Evolutionary conservation across 2,797 vertebrate species (phyloP).

Genomic region (Amphiprion clarkii): DNA sequence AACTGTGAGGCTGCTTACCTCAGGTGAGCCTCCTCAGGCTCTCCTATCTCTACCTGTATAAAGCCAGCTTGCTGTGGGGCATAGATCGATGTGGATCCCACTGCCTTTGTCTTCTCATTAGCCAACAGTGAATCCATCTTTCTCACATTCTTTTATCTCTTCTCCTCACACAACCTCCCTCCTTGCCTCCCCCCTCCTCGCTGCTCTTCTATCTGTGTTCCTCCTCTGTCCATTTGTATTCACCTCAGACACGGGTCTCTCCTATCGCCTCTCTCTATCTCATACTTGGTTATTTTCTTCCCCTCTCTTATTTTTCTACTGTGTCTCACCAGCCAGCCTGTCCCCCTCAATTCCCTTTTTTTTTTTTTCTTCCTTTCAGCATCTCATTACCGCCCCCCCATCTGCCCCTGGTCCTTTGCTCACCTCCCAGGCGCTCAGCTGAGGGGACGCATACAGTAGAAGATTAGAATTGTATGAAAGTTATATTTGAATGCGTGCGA

Average conservation of each 20-base stretch:
- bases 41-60: constrained; percentile 57
- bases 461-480: constrained; percentile 59
- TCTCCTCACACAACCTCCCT: constrained; percentile 66
- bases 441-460: constrained; percentile 49
- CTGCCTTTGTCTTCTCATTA: constrained; percentile 83
- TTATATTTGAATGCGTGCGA: constrained; percentile 43
- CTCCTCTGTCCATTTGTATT: constrained; percentile 83
- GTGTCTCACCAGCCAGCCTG: constrained; percentile 69
- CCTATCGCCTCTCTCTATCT: constrained; percentile 77
- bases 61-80: constrained; percentile 70
- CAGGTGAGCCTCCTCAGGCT: constrained; percentile 66
- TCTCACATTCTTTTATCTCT: constrained; percentile 80
- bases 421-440: constrained; percentile 57
- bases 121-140: constrained; percentile 80
- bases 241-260: constrained; percentile 77
- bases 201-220: constrained; percentile 54
- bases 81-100: constrained; percentile 79
- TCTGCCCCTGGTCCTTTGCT: constrained; percentile 72
- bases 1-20: constrained; percentile 57
- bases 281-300: constrained; percentile 78
- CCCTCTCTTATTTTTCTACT: constrained; percentile 66
- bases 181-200: constrained; percentile 15
- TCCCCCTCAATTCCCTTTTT: constrained; percentile 70
- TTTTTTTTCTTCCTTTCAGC: constrained; percentile 20
- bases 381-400: constrained; percentile 77